Evolutionary conservation across 2,113 vertebrate species (phyloP), one percentile per base, ranked within the genome.

Genomic region (Columba janthina): DNA sequence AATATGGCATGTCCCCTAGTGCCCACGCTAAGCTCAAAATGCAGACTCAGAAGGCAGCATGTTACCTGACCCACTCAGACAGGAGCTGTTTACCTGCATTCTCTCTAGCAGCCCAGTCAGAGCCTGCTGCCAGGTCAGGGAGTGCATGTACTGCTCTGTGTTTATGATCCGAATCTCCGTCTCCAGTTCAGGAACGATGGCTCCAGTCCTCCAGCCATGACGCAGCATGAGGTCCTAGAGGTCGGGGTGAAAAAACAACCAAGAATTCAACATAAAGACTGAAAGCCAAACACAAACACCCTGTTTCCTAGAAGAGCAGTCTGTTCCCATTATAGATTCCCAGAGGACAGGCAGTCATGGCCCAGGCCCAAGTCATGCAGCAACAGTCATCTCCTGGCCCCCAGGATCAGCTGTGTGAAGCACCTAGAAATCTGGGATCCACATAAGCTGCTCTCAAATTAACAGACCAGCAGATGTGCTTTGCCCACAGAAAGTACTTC

Each of bases 121-220:
- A 6, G 98, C 98, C 96, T 98, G 98, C 92, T 98, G 98, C 98
- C 98, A 98, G 24, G 98, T 98, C 96, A 98, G 96, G 10, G 98
- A 98, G 96, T 98, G 98, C 98, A 98, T 98, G 92, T 98, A 98
- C 93, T 98, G 98, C 92, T 98, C 98, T 0, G 98, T 98, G 96
- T 98, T 98, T 94, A 98, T 98, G 93, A 98, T 98, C 69, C 96
- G 97, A 89, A 98, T 98, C 97, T 98, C 98, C 0, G 97, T 97
- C 88, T 98, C 98, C 93, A 98, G 96, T 66, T 98, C 98, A 1
- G 98, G 98, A 89, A 98, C 98, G 57, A 98, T 98, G 94, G 98
- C 98, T 5, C 98, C 98, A 1, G 98, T 98, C 79, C 98, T 98
- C 98, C 98, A 98, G 78, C 98, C 98, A 0, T 98, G 98, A 86